Evolutionary conservation across 2,797 vertebrate species (phyloP), one percentile per base, ranked within the genome.

Genomic region (Phalloptychus januarius): DNA sequence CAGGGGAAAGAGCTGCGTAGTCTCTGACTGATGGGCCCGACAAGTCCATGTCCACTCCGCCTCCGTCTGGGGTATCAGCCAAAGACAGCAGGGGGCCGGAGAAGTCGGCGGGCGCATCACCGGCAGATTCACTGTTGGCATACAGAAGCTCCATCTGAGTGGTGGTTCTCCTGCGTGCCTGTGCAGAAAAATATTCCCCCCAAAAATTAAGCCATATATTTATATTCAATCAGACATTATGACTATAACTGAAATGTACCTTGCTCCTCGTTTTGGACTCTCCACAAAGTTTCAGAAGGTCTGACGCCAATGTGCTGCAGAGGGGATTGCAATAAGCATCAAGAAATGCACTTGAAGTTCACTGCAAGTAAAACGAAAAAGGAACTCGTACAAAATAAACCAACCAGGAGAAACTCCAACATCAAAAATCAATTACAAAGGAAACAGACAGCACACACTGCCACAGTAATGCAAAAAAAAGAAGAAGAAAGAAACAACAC

Each of bases 61-160:
- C 95, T 78, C 83, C 95, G 10, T 96, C 96, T 8, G 96, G 95
- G 16, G 91, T 93, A 92, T 98, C 97, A 71, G 95, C 92, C 82
- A 95, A 86, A 63, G 96, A 91, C 28, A 96, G 69, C 77, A 96
- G 90, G 67, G 96, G 86, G 76, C 88, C 83, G 50, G 96, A 87
- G 87, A 95, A 95, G 82, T 97, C 97, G 42, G 94, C 46, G 45
- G 94, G 89, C 1, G 86, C 76, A 36, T 97, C 97, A 10, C 95
- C 91, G 65, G 91, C 93, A 48, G 96, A 94, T 88, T 99, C 97
- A 72, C 93, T 98, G 94, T 96, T 97, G 36, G 97, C 97, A 31
- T 99, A 99, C 33, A 99, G 96, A 84, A 99, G 45, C 88, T 99
- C 98, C 97, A 98, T 98, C 93, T 99, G 98, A 2, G 98, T 99